Percentiles rank a stretch among this genome's conserved stretches.
These are phyloP conservation scores for Seriola aureovittata DNA, from an alignment of 2,113 vertebrate species.

Conservation along the genomic window DNA sequence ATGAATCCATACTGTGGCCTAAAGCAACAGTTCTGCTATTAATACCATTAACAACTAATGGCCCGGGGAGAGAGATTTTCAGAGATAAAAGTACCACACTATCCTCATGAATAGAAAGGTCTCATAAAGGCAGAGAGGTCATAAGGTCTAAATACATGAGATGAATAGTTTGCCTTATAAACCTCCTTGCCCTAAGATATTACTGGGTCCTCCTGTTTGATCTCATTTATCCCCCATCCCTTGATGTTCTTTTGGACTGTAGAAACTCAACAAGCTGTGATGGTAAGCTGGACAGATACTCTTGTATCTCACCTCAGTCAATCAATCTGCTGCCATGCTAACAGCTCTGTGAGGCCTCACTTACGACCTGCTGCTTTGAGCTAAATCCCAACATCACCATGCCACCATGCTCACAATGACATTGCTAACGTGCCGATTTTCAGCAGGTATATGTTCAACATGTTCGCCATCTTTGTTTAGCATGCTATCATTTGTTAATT, in stretches of 20 bases:
- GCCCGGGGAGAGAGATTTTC: conserved; percentile 52
- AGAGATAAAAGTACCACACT: conserved; percentile 49
- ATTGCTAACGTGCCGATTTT: too few species aligned
- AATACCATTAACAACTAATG: conserved; percentile 77
- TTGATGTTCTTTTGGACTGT: conserved; percentile 4
- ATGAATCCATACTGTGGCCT: conserved; percentile 74
- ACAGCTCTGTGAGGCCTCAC: neutral
- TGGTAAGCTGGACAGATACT: too few species aligned
- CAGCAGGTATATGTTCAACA: too few species aligned
- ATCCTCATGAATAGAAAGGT: conserved; percentile 46
- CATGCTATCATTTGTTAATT: too few species aligned
- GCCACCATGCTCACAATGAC: too few species aligned
- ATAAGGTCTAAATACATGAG: conserved; percentile 30
- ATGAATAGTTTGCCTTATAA: conserved; percentile 37
- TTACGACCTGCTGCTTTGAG: neutral
- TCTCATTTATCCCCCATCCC: neutral
- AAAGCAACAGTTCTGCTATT: conserved; percentile 71
- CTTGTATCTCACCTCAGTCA: neutral
- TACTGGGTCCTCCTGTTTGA: neutral
- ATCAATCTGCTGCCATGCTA: neutral
- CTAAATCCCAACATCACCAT: neutral
- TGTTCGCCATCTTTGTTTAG: too few species aligned
- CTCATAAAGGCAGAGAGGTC: conserved; percentile 35
- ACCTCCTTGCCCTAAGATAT: neutral
- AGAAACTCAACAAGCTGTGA: neutral